A percentile compares a stretch with the other conserved stretches of the same genome.
Evolutionary conservation across 2,888 invertebrate species (phyloP).

Genomic region (Drosophila borealis): DNA sequence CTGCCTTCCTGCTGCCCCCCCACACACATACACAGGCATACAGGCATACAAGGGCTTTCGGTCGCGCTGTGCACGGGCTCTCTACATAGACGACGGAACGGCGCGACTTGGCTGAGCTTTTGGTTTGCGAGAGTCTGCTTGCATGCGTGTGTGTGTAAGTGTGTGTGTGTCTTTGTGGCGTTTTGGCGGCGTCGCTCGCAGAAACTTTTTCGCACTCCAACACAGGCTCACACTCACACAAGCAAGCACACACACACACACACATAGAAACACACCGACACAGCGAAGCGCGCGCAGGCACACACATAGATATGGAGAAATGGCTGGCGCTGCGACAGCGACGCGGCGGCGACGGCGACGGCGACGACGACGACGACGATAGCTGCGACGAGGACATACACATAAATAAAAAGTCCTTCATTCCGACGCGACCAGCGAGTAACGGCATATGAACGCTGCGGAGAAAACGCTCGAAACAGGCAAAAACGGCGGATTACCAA

Average conservation of each 20-base stretch:
- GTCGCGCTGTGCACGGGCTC: conserved; percentile 44
- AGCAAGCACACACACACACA: conserved; percentile 8
- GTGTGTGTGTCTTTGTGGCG: conserved; percentile 36
- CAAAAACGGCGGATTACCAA: conserved; percentile 65
- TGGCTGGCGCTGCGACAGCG: conserved; percentile 54
- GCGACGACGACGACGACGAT: conserved; percentile 61
- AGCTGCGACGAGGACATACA: conserved; percentile 80
- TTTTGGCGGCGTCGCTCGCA: conserved; percentile 61
- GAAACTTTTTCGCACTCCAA: conserved; percentile 64
- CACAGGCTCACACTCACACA: conserved; percentile 21
- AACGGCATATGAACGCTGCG: conserved; percentile 76
- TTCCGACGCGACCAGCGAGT: conserved; percentile 85
- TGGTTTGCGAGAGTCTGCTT: conserved; percentile 26
- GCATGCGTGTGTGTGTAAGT: conserved; percentile 6
- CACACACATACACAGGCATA: conserved; percentile 9
- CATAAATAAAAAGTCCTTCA: conserved; percentile 85
- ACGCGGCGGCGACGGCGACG: conserved; percentile 44
- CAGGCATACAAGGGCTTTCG: conserved; percentile 19
- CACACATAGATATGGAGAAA: conserved; percentile 42
- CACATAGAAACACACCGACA: background rate
- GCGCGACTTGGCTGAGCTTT: conserved; percentile 66
- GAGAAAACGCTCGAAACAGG: conserved; percentile 64
- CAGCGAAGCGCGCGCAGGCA: conserved; percentile 7
- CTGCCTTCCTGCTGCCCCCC: background rate
- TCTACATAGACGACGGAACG: conserved; percentile 41